Evolutionary conservation across 2,888 invertebrate genomes (phyloP), one percentile per base, ranked within the genome.

Genomic region (Drosophila differens): DNA sequence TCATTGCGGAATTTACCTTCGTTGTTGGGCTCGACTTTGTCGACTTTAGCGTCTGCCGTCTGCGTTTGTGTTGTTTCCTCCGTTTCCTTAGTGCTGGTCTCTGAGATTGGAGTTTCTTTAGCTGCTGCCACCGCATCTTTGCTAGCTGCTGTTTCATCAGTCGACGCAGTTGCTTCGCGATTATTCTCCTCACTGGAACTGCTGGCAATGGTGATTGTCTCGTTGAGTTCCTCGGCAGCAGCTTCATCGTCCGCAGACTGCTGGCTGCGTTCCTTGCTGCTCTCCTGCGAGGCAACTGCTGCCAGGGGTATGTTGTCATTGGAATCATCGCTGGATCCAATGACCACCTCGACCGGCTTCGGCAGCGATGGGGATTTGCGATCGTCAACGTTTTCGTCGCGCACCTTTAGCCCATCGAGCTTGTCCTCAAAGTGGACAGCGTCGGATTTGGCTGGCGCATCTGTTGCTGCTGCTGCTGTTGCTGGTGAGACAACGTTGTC

Each of bases 271-370:
- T 92, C 91, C 25, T 92, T 91, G 49, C 65, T 91, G 47, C 69
- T 83, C 39, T 91, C 92, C 57, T 90, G 80, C 0, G 92, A 85
- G 28, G 91, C 92, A 9, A 91, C 91, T 19, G 88, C 76, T 4
- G 92, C 90, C 47, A 93, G 75, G 0, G 93, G 93, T 60, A 93
- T 89, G 52, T 93, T 93, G 59, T 93, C 93, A 62, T 92, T 93
- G 1, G 93, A 93, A 51, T 93, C 93, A 69, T 93, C 93, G 25
- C 93, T 93, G 28, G 92, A 93, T 12, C 87, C 89, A 7, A 72
- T 63, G 4, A 81, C 79, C 19, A 82, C 71, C 33, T 81, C 82
- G 12, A 73, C 68, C 5, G 81, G 25, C 61, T 92, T 91, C 0
- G 52, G 4, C 22, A 37, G 22, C 0, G 63, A 35, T 12, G 81